phyloP scores from a whole-genome alignment of 53 echinoderm and acorn worm species.

The Patiria pectinifera region DNA sequence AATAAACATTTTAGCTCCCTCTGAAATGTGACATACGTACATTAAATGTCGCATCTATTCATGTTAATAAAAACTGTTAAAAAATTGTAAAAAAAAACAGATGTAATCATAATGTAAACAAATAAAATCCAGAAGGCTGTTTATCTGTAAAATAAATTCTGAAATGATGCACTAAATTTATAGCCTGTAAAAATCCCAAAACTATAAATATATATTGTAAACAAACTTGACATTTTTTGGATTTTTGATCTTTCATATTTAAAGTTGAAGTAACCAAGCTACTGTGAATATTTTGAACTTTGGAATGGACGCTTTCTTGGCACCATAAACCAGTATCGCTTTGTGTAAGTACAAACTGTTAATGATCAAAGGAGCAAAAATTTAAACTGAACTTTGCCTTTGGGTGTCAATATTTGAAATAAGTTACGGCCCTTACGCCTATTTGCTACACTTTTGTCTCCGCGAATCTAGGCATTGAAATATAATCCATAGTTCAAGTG shows the following conservation, averaged over 20 bases:
- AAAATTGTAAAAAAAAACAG: too few relatives aligned
- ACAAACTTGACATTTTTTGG: not conserved
- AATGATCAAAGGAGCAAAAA: not conserved
- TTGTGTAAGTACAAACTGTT: not conserved
- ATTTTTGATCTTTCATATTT: not conserved
- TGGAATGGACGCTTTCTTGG: not conserved
- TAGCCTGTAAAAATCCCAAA: too few relatives aligned
- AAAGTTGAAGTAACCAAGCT: not conserved
- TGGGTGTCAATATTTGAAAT: constrained; percentile 17
- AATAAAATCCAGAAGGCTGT: too few relatives aligned
- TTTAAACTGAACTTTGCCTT: not conserved
- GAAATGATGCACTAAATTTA: too few relatives aligned
- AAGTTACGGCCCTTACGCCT: too few relatives aligned
- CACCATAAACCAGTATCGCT: not conserved
- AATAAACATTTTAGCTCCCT: too few relatives aligned
- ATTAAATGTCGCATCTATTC: too few relatives aligned
- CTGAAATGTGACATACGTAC: too few relatives aligned
- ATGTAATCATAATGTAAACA: too few relatives aligned
- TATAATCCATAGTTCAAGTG: constrained; percentile 49
- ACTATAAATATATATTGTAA: too few relatives aligned
- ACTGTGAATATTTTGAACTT: not conserved
- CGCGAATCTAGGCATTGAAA: constrained; percentile 11
- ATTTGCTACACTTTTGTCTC: constrained; percentile 15
- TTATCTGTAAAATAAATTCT: too few relatives aligned
- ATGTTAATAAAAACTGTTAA: too few relatives aligned